Evolutionary conservation across 2,888 invertebrate species (phyloP).

Genomic region (Perdita meconis): DNA sequence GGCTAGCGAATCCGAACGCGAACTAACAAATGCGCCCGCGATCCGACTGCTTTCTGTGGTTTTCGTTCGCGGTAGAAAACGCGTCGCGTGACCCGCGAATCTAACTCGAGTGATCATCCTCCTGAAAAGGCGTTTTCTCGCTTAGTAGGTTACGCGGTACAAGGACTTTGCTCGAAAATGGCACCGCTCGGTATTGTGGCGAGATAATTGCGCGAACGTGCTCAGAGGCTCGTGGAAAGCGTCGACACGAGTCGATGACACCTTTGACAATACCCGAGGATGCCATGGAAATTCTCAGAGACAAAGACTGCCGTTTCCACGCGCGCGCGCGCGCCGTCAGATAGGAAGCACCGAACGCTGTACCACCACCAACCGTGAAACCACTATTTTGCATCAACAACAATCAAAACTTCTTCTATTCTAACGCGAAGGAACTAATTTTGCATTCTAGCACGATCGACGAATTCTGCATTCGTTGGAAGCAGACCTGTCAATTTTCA

Average conservation of each 20-base stretch:
- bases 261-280: background rate
- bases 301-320: background rate
- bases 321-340: background rate
- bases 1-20: conserved; percentile 13
- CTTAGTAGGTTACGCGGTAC: conserved; percentile 13
- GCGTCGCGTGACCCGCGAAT: conserved; percentile 18
- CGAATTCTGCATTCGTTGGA: no score
- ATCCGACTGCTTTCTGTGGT: background rate
- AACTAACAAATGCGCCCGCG: background rate
- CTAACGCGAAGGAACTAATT: background rate
- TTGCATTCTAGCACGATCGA: background rate
- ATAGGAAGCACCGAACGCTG: conserved; percentile 30
- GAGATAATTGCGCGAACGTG: conserved; percentile 9
- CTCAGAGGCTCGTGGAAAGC: conserved; percentile 19
- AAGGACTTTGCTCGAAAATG: conserved; percentile 25
- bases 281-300: conserved; percentile 16
- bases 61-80: conserved; percentile 15
- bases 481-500: no score
- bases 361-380: background rate
- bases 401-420: background rate
- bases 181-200: conserved; percentile 20
- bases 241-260: conserved; percentile 12
- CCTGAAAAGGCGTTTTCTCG: conserved; percentile 34
- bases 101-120: background rate
- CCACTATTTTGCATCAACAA: no score